A percentile compares a stretch with the other conserved stretches of the same genome.
phyloP scores from a whole-genome alignment of 1,140 invertebrate genomes.

The Atta colombica region DNA sequence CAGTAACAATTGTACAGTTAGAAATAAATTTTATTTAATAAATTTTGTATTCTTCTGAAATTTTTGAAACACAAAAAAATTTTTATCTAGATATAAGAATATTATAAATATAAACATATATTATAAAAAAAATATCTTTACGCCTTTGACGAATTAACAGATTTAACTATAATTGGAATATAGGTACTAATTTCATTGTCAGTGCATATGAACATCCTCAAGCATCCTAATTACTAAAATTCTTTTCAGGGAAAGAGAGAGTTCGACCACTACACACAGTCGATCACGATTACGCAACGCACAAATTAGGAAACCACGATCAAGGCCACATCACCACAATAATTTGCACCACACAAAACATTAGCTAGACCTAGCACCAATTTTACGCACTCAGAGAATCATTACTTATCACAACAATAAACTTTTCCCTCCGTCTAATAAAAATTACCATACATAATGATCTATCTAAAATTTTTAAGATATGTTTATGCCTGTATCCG shows the following conservation, averaged over 20 bases:
- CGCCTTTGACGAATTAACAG: constrained; percentile 36
- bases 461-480: constrained; percentile 49
- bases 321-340: constrained; percentile 82
- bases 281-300: constrained; percentile 77
- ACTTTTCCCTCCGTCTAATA: constrained; percentile 63
- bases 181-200: constrained; percentile 51
- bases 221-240: constrained; percentile 71
- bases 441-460: constrained; percentile 54
- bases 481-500: constrained; percentile 13
- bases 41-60: neutral
- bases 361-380: constrained; percentile 77
- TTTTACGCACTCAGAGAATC: constrained; percentile 70
- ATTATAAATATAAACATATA: constrained; percentile 8
- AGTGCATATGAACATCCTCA: constrained; percentile 23
- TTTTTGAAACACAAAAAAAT: neutral
- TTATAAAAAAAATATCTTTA: constrained; percentile 7
- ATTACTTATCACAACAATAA: constrained; percentile 60
- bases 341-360: constrained; percentile 82
- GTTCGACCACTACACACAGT: constrained; percentile 79
- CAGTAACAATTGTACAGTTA: neutral
- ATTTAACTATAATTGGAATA: constrained; percentile 32
- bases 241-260: constrained; percentile 84
- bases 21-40: constrained; percentile 7
- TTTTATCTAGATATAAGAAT: neutral
- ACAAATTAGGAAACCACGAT: constrained; percentile 81